Evolutionary conservation across 2,797 vertebrate species (phyloP).

Genomic region (Myoxocephalus aenaeus): DNA sequence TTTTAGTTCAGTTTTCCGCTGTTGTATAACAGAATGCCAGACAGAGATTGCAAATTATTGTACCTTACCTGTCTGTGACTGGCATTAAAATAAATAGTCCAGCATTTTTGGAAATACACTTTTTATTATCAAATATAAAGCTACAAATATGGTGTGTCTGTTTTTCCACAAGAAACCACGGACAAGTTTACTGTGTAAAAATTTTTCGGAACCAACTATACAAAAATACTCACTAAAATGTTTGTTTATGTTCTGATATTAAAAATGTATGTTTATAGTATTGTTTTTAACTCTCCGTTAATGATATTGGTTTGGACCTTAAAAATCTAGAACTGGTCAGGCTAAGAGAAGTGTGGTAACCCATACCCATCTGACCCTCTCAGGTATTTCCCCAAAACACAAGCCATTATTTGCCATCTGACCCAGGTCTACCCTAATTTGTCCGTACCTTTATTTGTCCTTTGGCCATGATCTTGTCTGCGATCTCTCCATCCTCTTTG

Average conservation of each 20-base stretch:
- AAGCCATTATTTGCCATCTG: background rate
- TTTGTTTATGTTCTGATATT: background rate
- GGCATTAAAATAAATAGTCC: background rate
- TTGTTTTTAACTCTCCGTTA: background rate
- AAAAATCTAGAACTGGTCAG: background rate
- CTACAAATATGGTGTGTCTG: background rate
- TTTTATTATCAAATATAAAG: background rate
- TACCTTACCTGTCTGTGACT: background rate
- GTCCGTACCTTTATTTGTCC: slow-evolving; percentile 91
- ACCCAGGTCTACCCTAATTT: background rate
- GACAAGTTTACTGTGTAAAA: background rate
- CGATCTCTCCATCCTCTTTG: slow-evolving; percentile 91
- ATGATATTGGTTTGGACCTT: background rate
- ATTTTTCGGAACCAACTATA: background rate
- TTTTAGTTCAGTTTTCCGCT: background rate
- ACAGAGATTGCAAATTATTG: background rate
- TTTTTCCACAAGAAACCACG: background rate
- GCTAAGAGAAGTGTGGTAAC: background rate
- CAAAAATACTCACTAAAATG: background rate
- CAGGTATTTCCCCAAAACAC: background rate
- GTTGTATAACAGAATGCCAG: background rate
- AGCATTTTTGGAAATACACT: background rate
- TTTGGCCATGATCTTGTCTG: slow-evolving; percentile 91
- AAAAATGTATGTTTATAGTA: background rate
- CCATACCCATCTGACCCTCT: background rate